Conservation (phyloP, 2,797 vertebrate genomes). For the Tangara arthus region DNA sequence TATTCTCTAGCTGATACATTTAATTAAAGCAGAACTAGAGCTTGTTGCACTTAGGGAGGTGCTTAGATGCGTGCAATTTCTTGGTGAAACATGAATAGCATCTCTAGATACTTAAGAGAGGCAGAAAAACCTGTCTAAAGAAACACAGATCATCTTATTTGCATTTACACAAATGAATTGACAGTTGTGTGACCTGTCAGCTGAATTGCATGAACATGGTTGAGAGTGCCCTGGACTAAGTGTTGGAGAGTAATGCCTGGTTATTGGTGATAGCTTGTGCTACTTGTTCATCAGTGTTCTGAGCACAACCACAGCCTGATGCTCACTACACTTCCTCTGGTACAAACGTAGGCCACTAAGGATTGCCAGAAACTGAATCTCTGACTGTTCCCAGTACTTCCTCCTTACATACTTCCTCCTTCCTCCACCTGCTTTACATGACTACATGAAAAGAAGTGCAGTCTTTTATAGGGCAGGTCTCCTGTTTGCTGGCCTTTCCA, state of each 20-base stretch:
- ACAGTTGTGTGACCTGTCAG: not conserved
- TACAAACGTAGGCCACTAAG: not conserved
- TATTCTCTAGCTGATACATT: fast-evolving
- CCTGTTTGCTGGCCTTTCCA: not conserved
- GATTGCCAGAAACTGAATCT: not conserved
- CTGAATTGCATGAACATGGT: not conserved
- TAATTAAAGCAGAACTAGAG: not conserved
- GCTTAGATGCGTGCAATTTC: not conserved
- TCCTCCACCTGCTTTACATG: not conserved
- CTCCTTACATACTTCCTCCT: not conserved
- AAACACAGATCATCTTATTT: not conserved
- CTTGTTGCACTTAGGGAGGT: not conserved
- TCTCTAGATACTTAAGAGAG: not conserved
- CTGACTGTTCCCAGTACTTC: not conserved
- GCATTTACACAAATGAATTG: not conserved
- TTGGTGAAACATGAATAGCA: not conserved
- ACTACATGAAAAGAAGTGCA: not conserved
- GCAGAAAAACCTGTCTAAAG: not conserved
- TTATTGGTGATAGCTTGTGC: not conserved
- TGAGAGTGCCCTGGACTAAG: not conserved
- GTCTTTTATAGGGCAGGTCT: not conserved
- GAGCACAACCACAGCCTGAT: not conserved
- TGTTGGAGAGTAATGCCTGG: not conserved
- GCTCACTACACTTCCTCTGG: not conserved
- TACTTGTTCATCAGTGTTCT: not conserved